Evolutionary conservation across 2,113 vertebrate species (phyloP).

Genomic region (Micronycteris hirsuta): DNA sequence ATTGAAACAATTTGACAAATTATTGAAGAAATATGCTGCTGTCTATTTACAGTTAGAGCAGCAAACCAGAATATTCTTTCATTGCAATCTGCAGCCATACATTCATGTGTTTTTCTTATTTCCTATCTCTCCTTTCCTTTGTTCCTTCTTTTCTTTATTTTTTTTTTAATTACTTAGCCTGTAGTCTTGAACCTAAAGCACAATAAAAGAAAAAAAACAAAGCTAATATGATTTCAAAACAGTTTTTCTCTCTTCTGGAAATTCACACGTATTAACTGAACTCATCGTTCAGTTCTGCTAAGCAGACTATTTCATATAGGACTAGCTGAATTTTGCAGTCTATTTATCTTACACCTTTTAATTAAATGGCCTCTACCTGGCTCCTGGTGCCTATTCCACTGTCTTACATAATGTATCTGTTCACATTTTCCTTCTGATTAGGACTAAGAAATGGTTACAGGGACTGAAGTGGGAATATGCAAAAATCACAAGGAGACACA

Average conservation of each 20-base stretch:
- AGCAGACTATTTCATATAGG: not conserved
- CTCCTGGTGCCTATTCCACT: not conserved
- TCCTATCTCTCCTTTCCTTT: not conserved
- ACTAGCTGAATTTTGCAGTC: slow-evolving; percentile 26
- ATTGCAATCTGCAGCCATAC: not conserved
- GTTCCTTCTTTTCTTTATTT: not conserved
- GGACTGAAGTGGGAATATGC: slow-evolving; percentile 42
- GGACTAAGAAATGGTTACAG: slow-evolving; percentile 11
- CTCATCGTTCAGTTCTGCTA: slow-evolving; percentile 3
- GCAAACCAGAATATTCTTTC: not conserved
- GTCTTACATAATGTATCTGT: slow-evolving; percentile 31
- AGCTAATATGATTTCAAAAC: slow-evolving; percentile 8
- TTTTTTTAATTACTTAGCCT: not conserved
- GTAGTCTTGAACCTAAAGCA: not conserved
- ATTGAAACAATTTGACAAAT: not conserved
- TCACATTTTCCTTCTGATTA: slow-evolving; percentile 55
- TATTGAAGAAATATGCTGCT: not conserved
- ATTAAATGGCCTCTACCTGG: slow-evolving; percentile 42
- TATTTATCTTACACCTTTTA: slow-evolving; percentile 50
- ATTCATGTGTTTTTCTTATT: not conserved
- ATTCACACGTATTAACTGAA: not conserved
- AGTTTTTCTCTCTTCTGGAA: not conserved
- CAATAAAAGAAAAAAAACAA: slow-evolving; percentile 33
- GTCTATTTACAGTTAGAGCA: not conserved
- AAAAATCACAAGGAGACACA: slow-evolving; percentile 31